phyloP scores from a whole-genome alignment of 1,140 invertebrate genomes.

The Brachionus rubens region DNA sequence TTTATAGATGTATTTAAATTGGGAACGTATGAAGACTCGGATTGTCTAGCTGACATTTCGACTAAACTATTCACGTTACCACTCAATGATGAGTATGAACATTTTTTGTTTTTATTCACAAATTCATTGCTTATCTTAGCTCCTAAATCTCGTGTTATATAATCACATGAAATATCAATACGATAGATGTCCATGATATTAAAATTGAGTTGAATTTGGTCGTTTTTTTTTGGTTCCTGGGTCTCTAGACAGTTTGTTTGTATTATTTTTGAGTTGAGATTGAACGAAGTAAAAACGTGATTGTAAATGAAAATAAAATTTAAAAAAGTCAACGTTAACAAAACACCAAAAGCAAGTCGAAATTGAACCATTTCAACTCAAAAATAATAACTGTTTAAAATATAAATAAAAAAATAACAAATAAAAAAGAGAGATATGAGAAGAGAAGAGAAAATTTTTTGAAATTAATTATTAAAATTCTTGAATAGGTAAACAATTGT shows the following conservation, averaged over 20 bases:
- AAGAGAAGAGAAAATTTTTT: no score
- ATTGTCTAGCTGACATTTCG: neutral
- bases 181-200: slow-evolving; percentile 43
- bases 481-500: no score
- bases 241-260: neutral
- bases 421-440: no score
- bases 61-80: neutral
- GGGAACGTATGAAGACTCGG: neutral
- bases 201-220: slow-evolving; percentile 14
- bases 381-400: no score
- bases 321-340: neutral
- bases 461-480: no score
- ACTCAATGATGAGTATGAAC: neutral
- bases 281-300: neutral
- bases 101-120: slow-evolving; percentile 36
- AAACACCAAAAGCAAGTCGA: neutral
- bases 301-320: slow-evolving; percentile 15
- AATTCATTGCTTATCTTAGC: slow-evolving; percentile 8
- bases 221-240: neutral
- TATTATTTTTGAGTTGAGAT: neutral
- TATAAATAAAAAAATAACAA: no score
- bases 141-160: slow-evolving; percentile 1
- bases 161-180: slow-evolving; percentile 33
- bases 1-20: neutral
- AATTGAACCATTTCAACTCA: neutral